A percentile compares a stretch with the other conserved stretches of the same genome.
Evolutionary conservation across 1,140 invertebrate genomes (phyloP).

Genomic region (Diachasma alloeum): DNA sequence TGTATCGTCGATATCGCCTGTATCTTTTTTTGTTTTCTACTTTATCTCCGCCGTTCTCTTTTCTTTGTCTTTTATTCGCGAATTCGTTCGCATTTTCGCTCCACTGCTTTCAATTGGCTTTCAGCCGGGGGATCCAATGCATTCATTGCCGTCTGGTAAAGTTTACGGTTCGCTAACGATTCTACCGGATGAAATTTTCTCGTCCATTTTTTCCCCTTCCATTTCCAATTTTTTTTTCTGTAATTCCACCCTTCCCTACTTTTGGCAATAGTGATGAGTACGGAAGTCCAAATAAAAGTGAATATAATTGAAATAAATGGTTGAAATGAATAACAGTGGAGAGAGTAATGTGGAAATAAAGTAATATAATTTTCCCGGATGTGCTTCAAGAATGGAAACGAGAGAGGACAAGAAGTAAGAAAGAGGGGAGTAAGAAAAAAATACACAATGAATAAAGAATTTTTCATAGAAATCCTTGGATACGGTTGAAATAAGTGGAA

Average conservation of each 20-base stretch:
- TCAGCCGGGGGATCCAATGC: constrained; percentile 17
- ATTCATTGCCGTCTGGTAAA: constrained; percentile 25
- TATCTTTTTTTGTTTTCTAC: not conserved
- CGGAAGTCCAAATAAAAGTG: constrained; percentile 15
- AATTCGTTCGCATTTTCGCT: constrained; percentile 13
- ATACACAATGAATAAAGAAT: constrained; percentile 9
- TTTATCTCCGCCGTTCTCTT: not conserved
- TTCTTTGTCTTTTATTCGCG: constrained; percentile 7
- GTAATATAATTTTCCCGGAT: not conserved
- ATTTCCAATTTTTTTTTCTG: not conserved
- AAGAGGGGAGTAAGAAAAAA: not conserved
- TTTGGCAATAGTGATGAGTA: constrained; percentile 11
- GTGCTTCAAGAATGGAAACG: not conserved
- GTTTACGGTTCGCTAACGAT: constrained; percentile 27
- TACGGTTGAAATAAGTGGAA: constrained; percentile 1
- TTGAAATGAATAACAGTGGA: not conserved
- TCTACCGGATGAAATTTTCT: constrained; percentile 15
- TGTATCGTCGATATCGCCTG: not conserved
- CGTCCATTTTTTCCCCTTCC: not conserved
- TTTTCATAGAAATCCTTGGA: not conserved
- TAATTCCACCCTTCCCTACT: constrained; percentile 6
- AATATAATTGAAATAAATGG: constrained; percentile 19
- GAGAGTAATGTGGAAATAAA: not conserved
- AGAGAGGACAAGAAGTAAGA: not conserved
- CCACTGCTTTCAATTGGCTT: constrained; percentile 23